Base-by-base conservation (phyloP, 2,797 vertebrate genomes). In the Nyctibius grandis region DNA sequence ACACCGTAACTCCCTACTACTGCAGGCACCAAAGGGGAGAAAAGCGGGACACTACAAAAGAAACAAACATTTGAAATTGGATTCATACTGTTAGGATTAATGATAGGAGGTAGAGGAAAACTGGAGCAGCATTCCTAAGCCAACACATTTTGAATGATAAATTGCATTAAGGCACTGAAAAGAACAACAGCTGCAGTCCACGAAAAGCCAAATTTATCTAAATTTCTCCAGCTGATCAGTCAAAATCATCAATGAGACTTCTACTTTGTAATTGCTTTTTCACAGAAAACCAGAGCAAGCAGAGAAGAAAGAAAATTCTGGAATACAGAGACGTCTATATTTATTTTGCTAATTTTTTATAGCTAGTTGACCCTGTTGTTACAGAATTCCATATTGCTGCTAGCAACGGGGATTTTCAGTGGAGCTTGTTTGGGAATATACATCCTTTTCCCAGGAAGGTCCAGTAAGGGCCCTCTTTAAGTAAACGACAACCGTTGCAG, bases 191-290 rank as follows among this genome's bases (percentile, higher is more conserved):
- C 97, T 98, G 97, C 92, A 96, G 91, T 95, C 95, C 88, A 82
- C 88, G 89, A 94, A 97, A 97, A 95, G 95, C 95, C 97, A 97
- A 88, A 98, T 98, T 97, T 97, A 96, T 98, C 98, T 97, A 96
- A 93, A 97, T 98, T 97, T 98, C 97, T 98, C 83, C 96, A 97
- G 95, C 88, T 96, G 97, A 98, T 98, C 93, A 89, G 91, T 97
- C 92, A 97, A 97, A 97, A 96, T 93, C 82, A 96, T 96, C 92
- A 96, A 70, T 12, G 67, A 91, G 93, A 68, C 85, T 96, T 89
- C 82, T 57, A 88, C 67, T 95, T 93, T 31, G 15, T 86, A 96
- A 88, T 88, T 4, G 31, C 40, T 88, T 91, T 96, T 91, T 83
- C 42, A 73, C 48, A 89, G 76, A 68, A 84, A 77, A 82, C 38